Evolutionary conservation across 2,888 invertebrate species (phyloP).

Genomic region (Lithophane semibrunnea): DNA sequence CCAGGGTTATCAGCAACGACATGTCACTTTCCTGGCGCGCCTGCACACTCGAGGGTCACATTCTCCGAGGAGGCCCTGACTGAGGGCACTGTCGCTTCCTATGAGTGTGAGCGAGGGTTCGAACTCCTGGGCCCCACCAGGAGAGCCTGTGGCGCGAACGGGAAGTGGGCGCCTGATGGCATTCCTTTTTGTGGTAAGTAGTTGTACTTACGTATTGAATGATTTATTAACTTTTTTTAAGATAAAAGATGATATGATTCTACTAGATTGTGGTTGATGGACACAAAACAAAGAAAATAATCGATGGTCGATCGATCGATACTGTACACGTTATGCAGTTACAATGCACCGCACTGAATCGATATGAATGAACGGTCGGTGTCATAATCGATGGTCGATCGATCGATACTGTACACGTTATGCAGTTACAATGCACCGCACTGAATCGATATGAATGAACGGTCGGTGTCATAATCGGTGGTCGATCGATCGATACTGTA

Average conservation of each 20-base stretch:
- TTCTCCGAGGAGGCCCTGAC: slow-evolving; percentile 92
- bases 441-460: background rate
- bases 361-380: background rate
- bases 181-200: slow-evolving; percentile 98
- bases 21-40: slow-evolving; percentile 97
- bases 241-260: background rate
- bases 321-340: background rate
- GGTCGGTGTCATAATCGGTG: background rate
- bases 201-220: background rate
- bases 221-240: too few relatives aligned
- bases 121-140: slow-evolving; percentile 97
- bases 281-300: background rate
- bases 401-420: background rate
- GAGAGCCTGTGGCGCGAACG: slow-evolving; percentile 93
- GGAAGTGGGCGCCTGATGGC: slow-evolving; percentile 96
- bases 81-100: slow-evolving; percentile 94
- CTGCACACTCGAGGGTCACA: slow-evolving; percentile 95
- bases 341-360: background rate
- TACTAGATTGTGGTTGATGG: background rate
- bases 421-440: background rate
- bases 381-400: background rate
- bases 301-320: background rate
- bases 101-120: slow-evolving; percentile 96
- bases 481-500: background rate
- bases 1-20: slow-evolving; percentile 76